These are phyloP conservation scores for Panonychus citri DNA, from an alignment of 1,140 invertebrate species.

Conservation along the genomic window DNA sequence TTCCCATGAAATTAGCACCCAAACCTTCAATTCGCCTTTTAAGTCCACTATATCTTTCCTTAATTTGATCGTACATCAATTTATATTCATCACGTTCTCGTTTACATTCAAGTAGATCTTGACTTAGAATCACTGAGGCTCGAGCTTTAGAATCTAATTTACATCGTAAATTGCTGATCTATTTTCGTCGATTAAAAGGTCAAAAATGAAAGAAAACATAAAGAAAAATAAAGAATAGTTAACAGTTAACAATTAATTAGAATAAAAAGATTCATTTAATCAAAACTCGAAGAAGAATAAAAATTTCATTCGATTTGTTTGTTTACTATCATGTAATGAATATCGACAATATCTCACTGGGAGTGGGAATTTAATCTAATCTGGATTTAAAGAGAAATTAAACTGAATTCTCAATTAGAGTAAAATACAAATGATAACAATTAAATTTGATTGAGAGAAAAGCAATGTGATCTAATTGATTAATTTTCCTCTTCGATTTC, in stretches of 20 bases:
- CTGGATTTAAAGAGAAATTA: too few species aligned
- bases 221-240: neutral
- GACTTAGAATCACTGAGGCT: constrained; percentile 44
- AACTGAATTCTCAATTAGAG: too few species aligned
- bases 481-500: neutral
- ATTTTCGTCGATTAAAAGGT: neutral
- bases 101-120: constrained; percentile 50
- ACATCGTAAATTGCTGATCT: constrained; percentile 19
- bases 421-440: neutral
- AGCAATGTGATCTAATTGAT: neutral
- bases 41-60: constrained; percentile 32
- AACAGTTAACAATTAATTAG: neutral
- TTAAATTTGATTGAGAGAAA: neutral
- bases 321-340: too few species aligned
- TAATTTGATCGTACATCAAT: constrained; percentile 50
- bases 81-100: constrained; percentile 55
- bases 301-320: neutral
- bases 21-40: constrained; percentile 21
- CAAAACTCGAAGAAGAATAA: neutral
- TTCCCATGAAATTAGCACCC: neutral
- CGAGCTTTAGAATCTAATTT: constrained; percentile 57
- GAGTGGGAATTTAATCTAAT: too few species aligned
- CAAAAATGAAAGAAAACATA: neutral
- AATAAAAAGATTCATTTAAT: neutral
- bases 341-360: too few species aligned